Conservation (phyloP, 2,113 vertebrate genomes). For the Ceratotherium simum region DNA sequence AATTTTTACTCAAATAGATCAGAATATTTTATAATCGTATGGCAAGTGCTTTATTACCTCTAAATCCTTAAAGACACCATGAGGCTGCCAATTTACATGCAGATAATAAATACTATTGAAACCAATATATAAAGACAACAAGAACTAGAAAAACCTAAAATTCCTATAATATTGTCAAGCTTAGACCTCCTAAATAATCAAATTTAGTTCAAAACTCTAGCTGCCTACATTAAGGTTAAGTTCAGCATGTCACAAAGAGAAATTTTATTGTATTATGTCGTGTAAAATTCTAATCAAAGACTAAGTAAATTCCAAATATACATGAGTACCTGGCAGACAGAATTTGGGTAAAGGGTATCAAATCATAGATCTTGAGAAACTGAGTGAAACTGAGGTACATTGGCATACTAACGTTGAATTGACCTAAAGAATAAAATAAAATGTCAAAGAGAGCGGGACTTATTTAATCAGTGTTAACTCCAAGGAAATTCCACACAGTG, state of each 20-base stretch:
- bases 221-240: background rate
- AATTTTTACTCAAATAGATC: background rate
- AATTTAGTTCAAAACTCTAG: background rate
- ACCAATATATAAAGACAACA: background rate
- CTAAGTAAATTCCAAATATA: slow-evolving; percentile 28
- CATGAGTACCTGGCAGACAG: background rate
- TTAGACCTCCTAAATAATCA: background rate
- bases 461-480: slow-evolving; percentile 62
- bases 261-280: background rate
- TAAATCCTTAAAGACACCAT: background rate
- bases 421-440: slow-evolving; percentile 40
- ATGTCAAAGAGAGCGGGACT: slow-evolving; percentile 60
- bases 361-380: background rate
- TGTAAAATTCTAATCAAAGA: slow-evolving; percentile 12
- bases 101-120: background rate
- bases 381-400: background rate
- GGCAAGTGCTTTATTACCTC: background rate
- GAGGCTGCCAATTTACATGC: background rate
- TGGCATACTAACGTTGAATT: slow-evolving; percentile 36
- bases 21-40: background rate
- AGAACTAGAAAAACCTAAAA: background rate
- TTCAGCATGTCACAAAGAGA: background rate
- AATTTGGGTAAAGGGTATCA: background rate
- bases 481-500: slow-evolving; percentile 64
- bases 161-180: background rate